These are phyloP conservation scores for Poecilia picta DNA, from an alignment of 2,797 vertebrate genomes.

Conservation along the genomic window DNA sequence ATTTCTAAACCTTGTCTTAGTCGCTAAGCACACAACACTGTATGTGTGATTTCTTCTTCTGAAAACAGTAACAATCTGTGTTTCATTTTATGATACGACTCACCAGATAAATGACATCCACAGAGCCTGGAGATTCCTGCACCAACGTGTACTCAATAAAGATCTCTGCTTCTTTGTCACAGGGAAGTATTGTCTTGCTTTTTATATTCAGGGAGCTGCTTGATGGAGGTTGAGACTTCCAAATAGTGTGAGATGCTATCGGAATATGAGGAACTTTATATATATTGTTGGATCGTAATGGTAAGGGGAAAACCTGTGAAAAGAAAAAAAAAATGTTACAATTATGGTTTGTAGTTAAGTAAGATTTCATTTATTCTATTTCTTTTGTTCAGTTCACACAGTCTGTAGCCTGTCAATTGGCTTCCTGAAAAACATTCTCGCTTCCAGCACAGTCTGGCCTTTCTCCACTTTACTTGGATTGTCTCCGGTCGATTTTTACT, in stretches of 20 bases:
- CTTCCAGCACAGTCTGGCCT: too few relatives aligned
- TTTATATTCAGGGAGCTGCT: slow-evolving; percentile 64
- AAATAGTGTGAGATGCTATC: background rate
- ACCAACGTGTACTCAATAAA: slow-evolving; percentile 60
- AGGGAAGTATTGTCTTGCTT: slow-evolving; percentile 46
- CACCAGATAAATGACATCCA: slow-evolving; percentile 71
- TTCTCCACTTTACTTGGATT: too few relatives aligned
- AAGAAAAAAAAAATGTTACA: background rate
- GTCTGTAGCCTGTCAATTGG: too few relatives aligned
- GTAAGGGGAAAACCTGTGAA: background rate
- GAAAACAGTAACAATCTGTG: background rate
- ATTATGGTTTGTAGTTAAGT: too few relatives aligned
- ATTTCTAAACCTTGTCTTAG: too few relatives aligned
- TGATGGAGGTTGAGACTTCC: slow-evolving; percentile 8
- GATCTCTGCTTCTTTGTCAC: slow-evolving; percentile 49
- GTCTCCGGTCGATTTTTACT: too few relatives aligned
- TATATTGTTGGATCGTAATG: background rate
- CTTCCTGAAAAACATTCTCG: too few relatives aligned
- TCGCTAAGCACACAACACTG: too few relatives aligned
- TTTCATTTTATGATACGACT: slow-evolving; percentile 30
- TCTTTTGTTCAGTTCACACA: background rate
- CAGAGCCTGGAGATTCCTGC: background rate
- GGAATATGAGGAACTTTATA: background rate
- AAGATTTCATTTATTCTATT: too few relatives aligned
- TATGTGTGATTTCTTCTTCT: background rate